These are phyloP conservation scores for Agrypnus murinus DNA, from an alignment of 2,888 invertebrate species.

Conservation along the genomic window DNA sequence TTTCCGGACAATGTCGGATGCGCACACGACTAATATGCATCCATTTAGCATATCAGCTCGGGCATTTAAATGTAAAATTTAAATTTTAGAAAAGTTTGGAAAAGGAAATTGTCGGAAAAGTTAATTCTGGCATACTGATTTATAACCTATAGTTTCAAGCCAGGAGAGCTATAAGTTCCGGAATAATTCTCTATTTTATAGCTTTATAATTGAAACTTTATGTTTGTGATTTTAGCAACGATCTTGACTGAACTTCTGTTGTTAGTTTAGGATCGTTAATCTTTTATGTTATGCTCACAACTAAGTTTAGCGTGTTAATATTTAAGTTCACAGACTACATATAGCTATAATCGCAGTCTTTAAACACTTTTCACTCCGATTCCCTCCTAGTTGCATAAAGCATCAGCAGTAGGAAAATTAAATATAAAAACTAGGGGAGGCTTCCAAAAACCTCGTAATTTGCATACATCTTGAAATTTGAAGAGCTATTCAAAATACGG, in stretches of 20 bases:
- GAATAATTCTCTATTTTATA: background rate
- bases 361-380: background rate
- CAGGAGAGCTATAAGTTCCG: background rate
- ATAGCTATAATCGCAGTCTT: constrained; percentile 6
- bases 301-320: background rate
- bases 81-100: constrained; percentile 13
- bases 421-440: constrained; percentile 6
- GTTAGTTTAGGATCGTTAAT: too few species aligned
- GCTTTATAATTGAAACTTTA: constrained; percentile 9
- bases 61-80: background rate
- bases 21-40: constrained; percentile 23
- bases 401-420: constrained; percentile 34
- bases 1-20: constrained; percentile 18
- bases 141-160: constrained; percentile 8
- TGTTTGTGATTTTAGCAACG: background rate
- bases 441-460: constrained; percentile 33
- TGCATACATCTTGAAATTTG: constrained; percentile 41
- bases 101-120: constrained; percentile 1
- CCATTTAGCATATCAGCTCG: background rate
- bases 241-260: background rate
- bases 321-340: background rate
- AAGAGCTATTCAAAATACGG: constrained; percentile 41
- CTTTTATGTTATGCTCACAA: background rate
- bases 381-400: background rate
- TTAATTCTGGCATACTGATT: constrained; percentile 1